A percentile compares a stretch with the other conserved stretches of the same genome.
Conservation (phyloP, 2,797 vertebrate species). For the Acanthurus leucopareius region DNA sequence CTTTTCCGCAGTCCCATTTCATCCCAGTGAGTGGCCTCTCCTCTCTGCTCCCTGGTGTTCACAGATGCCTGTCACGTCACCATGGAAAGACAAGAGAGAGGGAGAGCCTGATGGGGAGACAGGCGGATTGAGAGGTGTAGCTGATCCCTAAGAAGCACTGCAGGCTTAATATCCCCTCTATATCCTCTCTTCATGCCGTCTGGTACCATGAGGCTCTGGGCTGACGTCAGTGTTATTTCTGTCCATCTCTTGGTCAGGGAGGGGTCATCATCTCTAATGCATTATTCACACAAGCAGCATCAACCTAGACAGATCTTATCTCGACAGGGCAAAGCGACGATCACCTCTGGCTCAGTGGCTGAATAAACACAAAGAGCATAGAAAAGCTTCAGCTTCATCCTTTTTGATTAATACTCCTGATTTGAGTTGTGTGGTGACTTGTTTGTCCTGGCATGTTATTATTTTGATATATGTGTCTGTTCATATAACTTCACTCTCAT, state of each 20-base stretch:
- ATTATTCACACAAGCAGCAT: conserved; percentile 77
- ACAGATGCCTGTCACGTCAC: conserved; percentile 76
- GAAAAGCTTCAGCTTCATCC: conserved; percentile 38
- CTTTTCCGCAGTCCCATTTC: conserved; percentile 28
- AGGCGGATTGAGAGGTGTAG: conserved; percentile 70
- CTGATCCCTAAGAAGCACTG: conserved; percentile 74
- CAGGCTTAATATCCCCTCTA: conserved; percentile 67
- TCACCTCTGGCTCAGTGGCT: conserved; percentile 56
- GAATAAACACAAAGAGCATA: conserved; percentile 51
- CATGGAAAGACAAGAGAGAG: conserved; percentile 69
- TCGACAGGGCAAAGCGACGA: conserved; percentile 57
- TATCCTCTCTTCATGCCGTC: conserved; percentile 59
- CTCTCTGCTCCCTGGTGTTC: conserved; percentile 61
- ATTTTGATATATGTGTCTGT: neutral
- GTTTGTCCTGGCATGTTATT: neutral
- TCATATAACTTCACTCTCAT: neutral
- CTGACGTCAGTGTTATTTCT: conserved; percentile 81
- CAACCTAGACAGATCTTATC: conserved; percentile 73
- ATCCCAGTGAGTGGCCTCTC: conserved; percentile 53
- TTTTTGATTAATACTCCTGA: conserved; percentile 46
- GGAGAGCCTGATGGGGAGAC: conserved; percentile 59
- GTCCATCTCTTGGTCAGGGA: conserved; percentile 76
- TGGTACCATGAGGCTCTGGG: conserved; percentile 47
- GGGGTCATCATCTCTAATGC: conserved; percentile 78
- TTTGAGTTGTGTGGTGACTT: conserved; percentile 23